phyloP scores from a whole-genome alignment of 2,888 invertebrate species.

The Lepidocyrtinus sp. region DNA sequence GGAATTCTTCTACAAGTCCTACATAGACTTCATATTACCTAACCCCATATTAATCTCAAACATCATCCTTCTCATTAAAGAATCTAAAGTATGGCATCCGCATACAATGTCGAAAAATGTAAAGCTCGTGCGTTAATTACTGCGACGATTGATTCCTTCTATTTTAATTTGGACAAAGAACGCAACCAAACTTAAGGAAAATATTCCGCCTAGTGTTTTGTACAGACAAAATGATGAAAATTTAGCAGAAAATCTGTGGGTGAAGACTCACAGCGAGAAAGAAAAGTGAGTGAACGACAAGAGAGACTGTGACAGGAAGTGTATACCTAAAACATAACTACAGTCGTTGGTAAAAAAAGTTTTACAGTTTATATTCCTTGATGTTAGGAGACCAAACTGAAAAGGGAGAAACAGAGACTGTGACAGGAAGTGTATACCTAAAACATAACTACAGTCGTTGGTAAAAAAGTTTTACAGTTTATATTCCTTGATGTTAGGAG shows the following conservation, averaged over 20 bases:
- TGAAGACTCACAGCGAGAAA: too few species aligned
- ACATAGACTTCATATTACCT: too few species aligned
- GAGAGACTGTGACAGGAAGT: slow-evolving; percentile 1
- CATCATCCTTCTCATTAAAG: neutral
- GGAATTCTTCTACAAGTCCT: too few species aligned
- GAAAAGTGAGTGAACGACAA: neutral
- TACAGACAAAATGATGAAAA: too few species aligned
- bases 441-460: slow-evolving; percentile 12
- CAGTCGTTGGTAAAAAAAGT: slow-evolving; percentile 7
- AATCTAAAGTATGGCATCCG: neutral
- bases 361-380: slow-evolving; percentile 15
- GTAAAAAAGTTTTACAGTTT: slow-evolving; percentile 2
- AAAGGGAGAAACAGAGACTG: neutral
- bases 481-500: slow-evolving; percentile 37
- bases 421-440: slow-evolving; percentile 10
- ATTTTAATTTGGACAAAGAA: too few species aligned
- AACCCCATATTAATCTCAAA: too few species aligned
- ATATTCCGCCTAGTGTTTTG: too few species aligned
- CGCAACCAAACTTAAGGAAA: too few species aligned
- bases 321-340: slow-evolving; percentile 1
- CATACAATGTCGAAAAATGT: neutral
- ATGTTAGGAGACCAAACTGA: slow-evolving; percentile 6
- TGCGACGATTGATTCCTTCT: neutral
- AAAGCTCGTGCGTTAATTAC: slow-evolving; percentile 24
- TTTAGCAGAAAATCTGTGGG: too few species aligned